Conservation (phyloP, 2,888 invertebrate genomes). For the Leptopterna dolabrata region DNA sequence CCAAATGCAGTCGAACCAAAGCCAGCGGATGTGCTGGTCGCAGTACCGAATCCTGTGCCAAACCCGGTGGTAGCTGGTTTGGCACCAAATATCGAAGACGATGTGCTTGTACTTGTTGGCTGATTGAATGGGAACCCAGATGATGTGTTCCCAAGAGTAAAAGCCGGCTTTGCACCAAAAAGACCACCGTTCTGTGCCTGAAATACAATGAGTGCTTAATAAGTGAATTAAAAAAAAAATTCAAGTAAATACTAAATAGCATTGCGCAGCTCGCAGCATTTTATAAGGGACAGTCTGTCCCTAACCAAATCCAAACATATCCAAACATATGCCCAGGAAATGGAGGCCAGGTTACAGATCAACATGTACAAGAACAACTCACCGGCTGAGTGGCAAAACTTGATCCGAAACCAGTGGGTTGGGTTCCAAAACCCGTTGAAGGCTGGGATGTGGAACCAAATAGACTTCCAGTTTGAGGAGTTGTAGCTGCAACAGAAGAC, state of each 20-base stretch:
- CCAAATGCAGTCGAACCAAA: constrained; percentile 63
- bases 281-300: no score
- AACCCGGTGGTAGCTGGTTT: constrained; percentile 71
- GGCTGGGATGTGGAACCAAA: constrained; percentile 67
- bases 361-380: constrained; percentile 9
- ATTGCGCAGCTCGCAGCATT: no score
- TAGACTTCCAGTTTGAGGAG: constrained; percentile 63
- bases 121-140: constrained; percentile 60
- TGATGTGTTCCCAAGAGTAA: constrained; percentile 63
- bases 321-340: no score
- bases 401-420: constrained; percentile 66
- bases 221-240: neutral
- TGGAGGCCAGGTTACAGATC: no score
- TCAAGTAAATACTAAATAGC: no score
- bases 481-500: constrained; percentile 66
- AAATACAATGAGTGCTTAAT: neutral
- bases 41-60: constrained; percentile 66
- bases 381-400: constrained; percentile 66
- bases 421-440: constrained; percentile 66
- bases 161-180: constrained; percentile 68
- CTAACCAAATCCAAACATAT: no score
- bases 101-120: constrained; percentile 65
- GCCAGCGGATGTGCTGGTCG: constrained; percentile 63
- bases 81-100: constrained; percentile 65
- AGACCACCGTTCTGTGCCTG: constrained; percentile 65